Conservation (phyloP, 2,888 invertebrate genomes). For the Agrilus cyanescens region DNA sequence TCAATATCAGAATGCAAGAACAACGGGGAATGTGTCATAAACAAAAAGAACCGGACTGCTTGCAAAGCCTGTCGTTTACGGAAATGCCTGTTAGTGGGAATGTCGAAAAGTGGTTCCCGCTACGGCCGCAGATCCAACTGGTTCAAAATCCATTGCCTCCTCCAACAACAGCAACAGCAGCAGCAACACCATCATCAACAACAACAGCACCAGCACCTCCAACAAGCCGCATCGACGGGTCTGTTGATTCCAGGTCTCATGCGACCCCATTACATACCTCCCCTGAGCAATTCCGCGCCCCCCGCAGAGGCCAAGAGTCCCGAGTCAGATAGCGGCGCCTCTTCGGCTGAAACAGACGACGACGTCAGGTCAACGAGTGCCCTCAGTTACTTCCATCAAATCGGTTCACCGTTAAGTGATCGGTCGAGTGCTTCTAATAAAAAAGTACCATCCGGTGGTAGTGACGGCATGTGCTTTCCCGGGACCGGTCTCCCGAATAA, state of each 20-base stretch:
- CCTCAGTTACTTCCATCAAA: constrained; percentile 49
- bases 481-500: constrained; percentile 23
- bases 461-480: constrained; percentile 29
- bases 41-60: constrained; percentile 85
- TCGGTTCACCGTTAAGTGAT: constrained; percentile 45
- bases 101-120: constrained; percentile 85
- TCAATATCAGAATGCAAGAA: constrained; percentile 88
- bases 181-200: constrained; percentile 77
- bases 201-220: constrained; percentile 70
- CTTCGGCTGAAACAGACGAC: constrained; percentile 65
- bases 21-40: constrained; percentile 81
- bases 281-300: constrained; percentile 20
- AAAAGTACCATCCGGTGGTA: constrained; percentile 28
- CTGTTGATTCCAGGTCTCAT: constrained; percentile 20
- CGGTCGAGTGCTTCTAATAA: constrained; percentile 21
- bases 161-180: constrained; percentile 66
- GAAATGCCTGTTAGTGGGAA: constrained; percentile 78
- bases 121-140: constrained; percentile 85
- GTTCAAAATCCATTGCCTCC: constrained; percentile 86
- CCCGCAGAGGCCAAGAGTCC: constrained; percentile 40
- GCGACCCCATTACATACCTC: constrained; percentile 27
- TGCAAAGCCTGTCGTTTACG: constrained; percentile 82
- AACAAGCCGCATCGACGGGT: constrained; percentile 29
- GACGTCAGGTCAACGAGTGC: constrained; percentile 40
- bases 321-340: constrained; percentile 66